Conservation (phyloP, 1,140 invertebrate species). For the Orius laevigatus region DNA sequence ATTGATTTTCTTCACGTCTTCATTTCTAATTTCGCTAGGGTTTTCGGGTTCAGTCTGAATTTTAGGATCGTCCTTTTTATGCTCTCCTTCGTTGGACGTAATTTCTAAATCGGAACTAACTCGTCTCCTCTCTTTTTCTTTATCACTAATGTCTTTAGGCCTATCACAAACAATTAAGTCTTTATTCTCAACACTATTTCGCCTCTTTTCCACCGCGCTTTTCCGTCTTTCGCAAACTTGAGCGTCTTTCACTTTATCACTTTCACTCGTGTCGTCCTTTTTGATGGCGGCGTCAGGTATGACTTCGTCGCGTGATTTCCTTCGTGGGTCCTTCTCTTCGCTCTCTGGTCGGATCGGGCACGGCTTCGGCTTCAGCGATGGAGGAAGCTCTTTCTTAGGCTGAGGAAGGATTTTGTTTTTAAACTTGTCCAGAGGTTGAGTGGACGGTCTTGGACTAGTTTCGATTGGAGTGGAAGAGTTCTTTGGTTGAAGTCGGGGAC, state of each 20-base stretch:
- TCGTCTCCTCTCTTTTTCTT: slow-evolving; percentile 18
- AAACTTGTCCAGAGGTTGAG: slow-evolving; percentile 4
- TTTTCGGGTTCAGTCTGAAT: slow-evolving; percentile 5
- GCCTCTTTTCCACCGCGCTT: slow-evolving; percentile 14
- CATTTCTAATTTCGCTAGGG: slow-evolving; percentile 6
- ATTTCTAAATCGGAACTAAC: slow-evolving; percentile 11
- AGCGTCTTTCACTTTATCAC: slow-evolving; percentile 19
- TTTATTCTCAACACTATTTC: slow-evolving; percentile 16
- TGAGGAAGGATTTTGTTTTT: slow-evolving; percentile 3
- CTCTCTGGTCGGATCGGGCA: slow-evolving; percentile 17
- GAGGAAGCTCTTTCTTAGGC: slow-evolving; percentile 7
- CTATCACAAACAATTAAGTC: slow-evolving; percentile 19
- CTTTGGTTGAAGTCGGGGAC: slow-evolving; percentile 16
- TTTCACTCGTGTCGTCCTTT: slow-evolving; percentile 18
- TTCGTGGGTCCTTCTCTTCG: slow-evolving; percentile 17
- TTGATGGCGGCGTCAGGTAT: slow-evolving; percentile 15
- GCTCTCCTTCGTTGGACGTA: no score
- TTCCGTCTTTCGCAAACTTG: slow-evolving; percentile 20
- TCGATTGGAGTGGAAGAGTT: slow-evolving; percentile 16
- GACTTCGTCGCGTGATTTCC: slow-evolving; percentile 20
- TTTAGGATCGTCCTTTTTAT: no score
- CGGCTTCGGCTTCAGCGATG: slow-evolving; percentile 13
- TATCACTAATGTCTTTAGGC: slow-evolving; percentile 17
- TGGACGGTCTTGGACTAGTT: slow-evolving; percentile 11
- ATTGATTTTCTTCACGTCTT: slow-evolving; percentile 5